phyloP scores from a whole-genome alignment of 2,888 invertebrate genomes.

The Meteorus cinctellus region DNA sequence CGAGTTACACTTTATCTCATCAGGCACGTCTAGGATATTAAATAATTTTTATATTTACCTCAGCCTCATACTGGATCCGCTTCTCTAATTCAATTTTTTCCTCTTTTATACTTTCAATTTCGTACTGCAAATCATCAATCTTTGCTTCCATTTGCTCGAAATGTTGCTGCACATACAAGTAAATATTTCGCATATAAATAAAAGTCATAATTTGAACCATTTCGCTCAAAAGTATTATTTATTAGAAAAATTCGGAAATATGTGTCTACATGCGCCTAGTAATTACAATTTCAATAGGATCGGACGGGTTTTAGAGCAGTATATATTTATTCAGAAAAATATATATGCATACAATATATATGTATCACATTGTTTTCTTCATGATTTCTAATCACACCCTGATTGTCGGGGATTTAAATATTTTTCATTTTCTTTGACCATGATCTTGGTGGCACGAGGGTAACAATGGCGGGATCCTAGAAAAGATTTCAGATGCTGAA shows the following conservation, averaged over 20 bases:
- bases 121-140: constrained; percentile 68
- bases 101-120: constrained; percentile 68
- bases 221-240: constrained; percentile 52
- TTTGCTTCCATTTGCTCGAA: constrained; percentile 72
- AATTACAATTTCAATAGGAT: constrained; percentile 17
- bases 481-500: constrained; percentile 54
- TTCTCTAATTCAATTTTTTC: constrained; percentile 68
- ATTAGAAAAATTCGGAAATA: constrained; percentile 49
- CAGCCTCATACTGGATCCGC: constrained; percentile 66
- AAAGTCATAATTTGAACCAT: constrained; percentile 55
- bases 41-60: constrained; percentile 57
- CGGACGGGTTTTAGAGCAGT: neutral
- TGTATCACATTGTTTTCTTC: neutral
- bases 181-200: constrained; percentile 58
- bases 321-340: neutral
- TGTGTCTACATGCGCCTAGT: constrained; percentile 32
- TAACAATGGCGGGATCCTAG: constrained; percentile 68
- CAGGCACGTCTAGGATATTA: neutral
- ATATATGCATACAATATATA: neutral
- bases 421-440: constrained; percentile 68
- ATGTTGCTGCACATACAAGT: constrained; percentile 69
- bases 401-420: constrained; percentile 49
- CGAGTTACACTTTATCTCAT: too few relatives aligned
- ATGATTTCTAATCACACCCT: neutral
- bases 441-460: constrained; percentile 67